Evolutionary conservation across 2,888 invertebrate genomes (phyloP), one percentile per base, ranked within the genome.

Genomic region (Camponotus fellah): DNA sequence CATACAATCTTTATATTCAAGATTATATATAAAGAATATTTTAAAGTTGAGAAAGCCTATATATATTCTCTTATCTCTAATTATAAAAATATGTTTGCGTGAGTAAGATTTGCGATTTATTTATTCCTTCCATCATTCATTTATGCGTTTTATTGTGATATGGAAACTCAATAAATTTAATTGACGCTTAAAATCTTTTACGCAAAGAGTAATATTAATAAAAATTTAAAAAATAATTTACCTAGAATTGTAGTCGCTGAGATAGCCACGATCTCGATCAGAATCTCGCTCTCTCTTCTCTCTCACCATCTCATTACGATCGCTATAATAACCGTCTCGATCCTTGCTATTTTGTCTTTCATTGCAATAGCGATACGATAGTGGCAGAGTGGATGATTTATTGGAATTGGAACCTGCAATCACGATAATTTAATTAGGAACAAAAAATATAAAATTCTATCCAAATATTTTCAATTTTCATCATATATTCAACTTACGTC

Each of bases 321-420:
- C 98, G 94, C 98, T 97, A 95, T 98, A 98, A 95, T 98, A 98
- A 74, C 98, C 98, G 93, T 98, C 98, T 34, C 98, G 96, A 88
- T 97, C 97, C 85, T 96, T 95, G 92, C 96, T 96, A 91, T 96
- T 95, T 89, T 96, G 96, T 90, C 96, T 95, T 87, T 95, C 94
- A 86, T 96, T 96, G 91, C 95, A 95, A 84, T 97, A 95, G 64
- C 97, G 96, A 94, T 98, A 98, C 58, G 97, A 97, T 88, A 97
- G 95, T 58, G 98, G 98, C 92, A 98, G 95, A 3, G 98, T 98
- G 64, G 98, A 98, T 34, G 98, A 98, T 92, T 98, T 97, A 93
- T 97, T 97, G 87, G 97, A 96, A 92, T 96, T 96, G 90, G 97
- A 96, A 90, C 96, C 97, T 95, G 95, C n/a, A 60, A 84, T 40